Evolutionary conservation across 2,888 invertebrate species (phyloP).

Genomic region (Cantharis rustica): DNA sequence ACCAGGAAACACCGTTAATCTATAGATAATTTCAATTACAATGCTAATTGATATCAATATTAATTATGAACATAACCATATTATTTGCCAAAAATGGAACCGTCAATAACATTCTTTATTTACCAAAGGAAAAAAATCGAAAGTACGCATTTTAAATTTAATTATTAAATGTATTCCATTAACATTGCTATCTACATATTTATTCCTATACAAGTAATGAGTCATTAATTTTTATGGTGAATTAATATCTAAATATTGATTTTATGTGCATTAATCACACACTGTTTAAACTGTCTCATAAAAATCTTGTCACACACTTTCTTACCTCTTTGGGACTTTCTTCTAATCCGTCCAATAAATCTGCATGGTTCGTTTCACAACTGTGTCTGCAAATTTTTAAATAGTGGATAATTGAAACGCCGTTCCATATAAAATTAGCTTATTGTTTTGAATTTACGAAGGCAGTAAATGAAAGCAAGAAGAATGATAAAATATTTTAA

Average conservation of each 20-base stretch:
- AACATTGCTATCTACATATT: background rate
- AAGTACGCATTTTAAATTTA: background rate
- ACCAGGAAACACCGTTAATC: background rate
- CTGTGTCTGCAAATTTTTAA: background rate
- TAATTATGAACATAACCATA: background rate
- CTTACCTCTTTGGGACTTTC: background rate
- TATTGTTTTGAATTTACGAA: background rate
- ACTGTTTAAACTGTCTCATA: background rate
- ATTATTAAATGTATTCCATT: background rate
- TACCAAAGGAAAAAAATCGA: background rate
- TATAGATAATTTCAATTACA: background rate
- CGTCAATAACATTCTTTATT: background rate
- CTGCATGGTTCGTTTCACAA: background rate
- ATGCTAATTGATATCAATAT: background rate
- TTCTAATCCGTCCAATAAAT: background rate
- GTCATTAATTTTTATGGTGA: background rate
- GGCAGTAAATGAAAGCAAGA: background rate
- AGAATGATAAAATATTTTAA: background rate
- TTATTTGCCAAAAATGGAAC: background rate
- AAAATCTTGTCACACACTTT: background rate
- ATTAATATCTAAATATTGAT: background rate
- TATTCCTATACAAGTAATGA: background rate
- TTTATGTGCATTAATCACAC: background rate
- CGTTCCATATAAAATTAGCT: background rate
- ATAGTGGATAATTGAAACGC: background rate